Evolutionary conservation across 2,888 invertebrate genomes (phyloP).

Genomic region (Pharmacophagus antenor): DNA sequence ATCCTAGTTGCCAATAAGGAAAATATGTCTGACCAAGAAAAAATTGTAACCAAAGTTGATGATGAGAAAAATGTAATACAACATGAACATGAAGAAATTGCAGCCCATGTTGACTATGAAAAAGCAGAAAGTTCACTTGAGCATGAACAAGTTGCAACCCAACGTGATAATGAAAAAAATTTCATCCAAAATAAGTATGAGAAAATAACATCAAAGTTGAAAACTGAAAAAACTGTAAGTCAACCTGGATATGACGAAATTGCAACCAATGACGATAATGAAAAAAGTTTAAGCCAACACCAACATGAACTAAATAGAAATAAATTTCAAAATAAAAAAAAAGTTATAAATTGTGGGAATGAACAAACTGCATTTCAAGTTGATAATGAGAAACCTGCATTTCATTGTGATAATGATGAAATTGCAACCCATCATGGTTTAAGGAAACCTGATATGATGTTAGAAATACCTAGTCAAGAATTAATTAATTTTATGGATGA

Average conservation of each 20-base stretch:
- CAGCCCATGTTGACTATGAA: no score
- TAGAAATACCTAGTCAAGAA: slow-evolving; percentile 65
- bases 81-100: no score
- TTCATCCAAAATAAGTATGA: no score
- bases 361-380: not conserved
- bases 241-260: not conserved
- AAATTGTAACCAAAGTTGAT: no score
- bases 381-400: not conserved
- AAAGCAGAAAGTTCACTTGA: no score
- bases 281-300: not conserved
- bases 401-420: not conserved
- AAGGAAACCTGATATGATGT: slow-evolving; percentile 62
- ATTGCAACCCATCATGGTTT: slow-evolving; percentile 46
- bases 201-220: no score
- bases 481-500: slow-evolving; percentile 47
- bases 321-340: not conserved
- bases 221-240: not conserved
- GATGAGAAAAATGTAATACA: no score
- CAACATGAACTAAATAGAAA: no score
- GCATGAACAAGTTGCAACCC: no score
- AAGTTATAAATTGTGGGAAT: not conserved
- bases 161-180: no score
- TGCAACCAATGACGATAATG: not conserved
- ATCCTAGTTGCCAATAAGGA: no score
- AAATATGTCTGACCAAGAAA: no score